These are phyloP conservation scores for Icerya purchasi DNA, from an alignment of 2,888 invertebrate genomes.

Conservation along the genomic window DNA sequence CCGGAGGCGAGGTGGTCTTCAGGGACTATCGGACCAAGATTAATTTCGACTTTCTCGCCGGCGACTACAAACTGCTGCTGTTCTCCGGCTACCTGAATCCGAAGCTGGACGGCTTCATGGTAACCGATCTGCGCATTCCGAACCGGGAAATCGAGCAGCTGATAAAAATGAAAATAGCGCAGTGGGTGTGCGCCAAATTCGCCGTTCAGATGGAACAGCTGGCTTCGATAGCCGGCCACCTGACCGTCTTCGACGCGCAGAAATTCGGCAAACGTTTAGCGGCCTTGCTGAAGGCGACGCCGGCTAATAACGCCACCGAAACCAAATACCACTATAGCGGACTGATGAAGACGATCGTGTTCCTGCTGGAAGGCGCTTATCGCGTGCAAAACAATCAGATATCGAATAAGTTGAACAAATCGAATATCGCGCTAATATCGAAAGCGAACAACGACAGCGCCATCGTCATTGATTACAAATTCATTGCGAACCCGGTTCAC, in stretches of 20 bases:
- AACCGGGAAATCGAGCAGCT: neutral
- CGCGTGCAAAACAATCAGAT: neutral
- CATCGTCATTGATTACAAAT: neutral
- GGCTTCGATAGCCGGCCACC: neutral
- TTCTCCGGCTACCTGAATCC: neutral
- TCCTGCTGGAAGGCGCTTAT: neutral
- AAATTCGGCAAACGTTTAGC: neutral
- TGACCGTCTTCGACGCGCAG: neutral
- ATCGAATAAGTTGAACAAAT: neutral
- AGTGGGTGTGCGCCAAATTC: neutral
- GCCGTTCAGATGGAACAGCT: neutral
- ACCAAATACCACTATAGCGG: neutral
- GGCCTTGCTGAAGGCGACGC: neutral
- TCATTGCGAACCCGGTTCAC: neutral
- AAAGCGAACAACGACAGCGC: neutral
- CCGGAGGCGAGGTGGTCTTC: neutral
- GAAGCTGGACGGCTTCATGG: neutral
- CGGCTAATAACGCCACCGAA: neutral
- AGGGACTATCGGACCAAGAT: neutral
- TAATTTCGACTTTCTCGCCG: neutral
- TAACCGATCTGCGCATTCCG: neutral
- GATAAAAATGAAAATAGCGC: neutral
- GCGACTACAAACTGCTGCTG: neutral
- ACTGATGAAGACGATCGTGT: neutral
- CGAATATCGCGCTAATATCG: neutral